Evolutionary conservation across 2,888 invertebrate genomes (phyloP).

Genomic region (Drosophila mimica): DNA sequence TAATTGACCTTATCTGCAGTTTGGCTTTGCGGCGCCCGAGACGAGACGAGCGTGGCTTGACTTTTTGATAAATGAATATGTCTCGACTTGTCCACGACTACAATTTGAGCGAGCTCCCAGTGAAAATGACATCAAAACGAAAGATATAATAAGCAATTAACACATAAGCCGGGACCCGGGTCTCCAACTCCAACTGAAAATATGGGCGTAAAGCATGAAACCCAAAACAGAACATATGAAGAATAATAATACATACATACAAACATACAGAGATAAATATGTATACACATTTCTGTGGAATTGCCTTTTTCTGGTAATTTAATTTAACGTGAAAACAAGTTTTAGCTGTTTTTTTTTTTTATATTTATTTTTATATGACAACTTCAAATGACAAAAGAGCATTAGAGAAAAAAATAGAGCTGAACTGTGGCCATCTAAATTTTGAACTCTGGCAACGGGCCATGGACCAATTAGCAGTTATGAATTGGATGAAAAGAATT

Average conservation of each 20-base stretch:
- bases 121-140: constrained; percentile 70
- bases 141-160: constrained; percentile 80
- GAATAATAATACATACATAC: constrained; percentile 23
- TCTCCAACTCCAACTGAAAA: constrained; percentile 24
- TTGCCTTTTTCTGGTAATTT: constrained; percentile 73
- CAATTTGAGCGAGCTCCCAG: constrained; percentile 41
- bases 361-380: constrained; percentile 54
- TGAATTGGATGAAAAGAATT: constrained; percentile 44
- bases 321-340: constrained; percentile 76
- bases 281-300: constrained; percentile 63
- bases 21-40: constrained; percentile 49
- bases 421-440: constrained; percentile 51
- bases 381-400: constrained; percentile 46
- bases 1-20: constrained; percentile 83
- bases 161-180: constrained; percentile 58
- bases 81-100: constrained; percentile 33
- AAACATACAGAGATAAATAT: constrained; percentile 10
- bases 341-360: constrained; percentile 29
- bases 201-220: constrained; percentile 70
- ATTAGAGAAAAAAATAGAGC: constrained; percentile 26
- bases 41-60: constrained; percentile 71
- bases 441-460: constrained; percentile 43
- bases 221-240: constrained; percentile 28
- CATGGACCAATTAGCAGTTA: constrained; percentile 67
- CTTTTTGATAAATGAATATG: constrained; percentile 80